Evolutionary conservation across 2,797 vertebrate genomes (phyloP).

Genomic region (Xenentodon cancila): DNA sequence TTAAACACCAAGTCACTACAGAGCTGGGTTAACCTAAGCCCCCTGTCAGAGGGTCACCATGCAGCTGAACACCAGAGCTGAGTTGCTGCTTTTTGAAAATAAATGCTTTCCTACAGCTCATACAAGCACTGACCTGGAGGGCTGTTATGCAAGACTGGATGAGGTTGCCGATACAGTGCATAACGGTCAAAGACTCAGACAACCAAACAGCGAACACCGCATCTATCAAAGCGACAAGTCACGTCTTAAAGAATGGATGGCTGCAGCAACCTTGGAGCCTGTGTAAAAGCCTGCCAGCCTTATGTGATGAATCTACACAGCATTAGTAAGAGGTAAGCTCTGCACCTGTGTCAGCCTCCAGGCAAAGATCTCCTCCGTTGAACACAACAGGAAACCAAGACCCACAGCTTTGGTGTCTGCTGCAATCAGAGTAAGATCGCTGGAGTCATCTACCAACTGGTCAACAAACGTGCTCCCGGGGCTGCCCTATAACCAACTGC

Average conservation of each 20-base stretch:
- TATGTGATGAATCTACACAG: slow-evolving; percentile 68
- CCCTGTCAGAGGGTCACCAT: no score
- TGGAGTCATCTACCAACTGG: background rate
- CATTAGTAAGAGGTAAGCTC: slow-evolving; percentile 51
- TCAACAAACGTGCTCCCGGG: background rate
- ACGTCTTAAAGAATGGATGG: slow-evolving; percentile 71
- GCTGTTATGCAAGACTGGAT: slow-evolving; percentile 16
- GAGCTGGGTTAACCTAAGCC: no score
- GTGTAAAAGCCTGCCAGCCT: slow-evolving; percentile 68
- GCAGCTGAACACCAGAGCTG: no score
- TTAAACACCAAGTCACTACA: no score
- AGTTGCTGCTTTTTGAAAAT: no score
- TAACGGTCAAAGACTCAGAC: slow-evolving; percentile 53
- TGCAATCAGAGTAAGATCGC: background rate
- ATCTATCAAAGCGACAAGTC: slow-evolving; percentile 72
- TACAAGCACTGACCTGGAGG: slow-evolving; percentile 29
- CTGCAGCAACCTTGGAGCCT: slow-evolving; percentile 69
- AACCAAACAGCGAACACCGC: slow-evolving; percentile 46
- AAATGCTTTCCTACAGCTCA: background rate
- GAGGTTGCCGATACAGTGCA: slow-evolving; percentile 46
- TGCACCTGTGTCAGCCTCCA: slow-evolving; percentile 14
- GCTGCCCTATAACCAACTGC: background rate
- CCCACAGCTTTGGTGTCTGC: slow-evolving; percentile 19
- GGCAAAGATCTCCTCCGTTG: slow-evolving; percentile 54
- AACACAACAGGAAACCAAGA: slow-evolving; percentile 30